Evolutionary conservation across 2,113 vertebrate species (phyloP).

Genomic region (Rhodinocichla rosea): DNA sequence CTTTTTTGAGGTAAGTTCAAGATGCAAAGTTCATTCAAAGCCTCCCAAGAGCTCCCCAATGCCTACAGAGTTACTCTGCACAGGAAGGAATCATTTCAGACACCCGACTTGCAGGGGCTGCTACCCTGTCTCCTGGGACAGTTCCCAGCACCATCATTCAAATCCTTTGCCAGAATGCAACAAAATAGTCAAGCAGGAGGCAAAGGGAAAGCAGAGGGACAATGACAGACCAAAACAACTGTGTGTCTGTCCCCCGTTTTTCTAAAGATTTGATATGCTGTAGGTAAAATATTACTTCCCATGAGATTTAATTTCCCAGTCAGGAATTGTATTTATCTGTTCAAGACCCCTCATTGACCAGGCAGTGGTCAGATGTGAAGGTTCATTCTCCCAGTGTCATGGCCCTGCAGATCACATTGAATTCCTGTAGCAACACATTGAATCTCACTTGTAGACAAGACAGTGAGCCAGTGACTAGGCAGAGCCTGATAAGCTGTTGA

Average conservation of each 20-base stretch:
- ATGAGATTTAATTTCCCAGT: not conserved
- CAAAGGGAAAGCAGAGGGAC: not conserved
- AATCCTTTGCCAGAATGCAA: not conserved
- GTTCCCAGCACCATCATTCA: not conserved
- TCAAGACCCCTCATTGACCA: not conserved
- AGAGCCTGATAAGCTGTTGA: not conserved
- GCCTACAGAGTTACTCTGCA: not conserved
- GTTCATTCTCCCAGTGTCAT: not conserved
- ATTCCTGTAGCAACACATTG: not conserved
- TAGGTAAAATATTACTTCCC: not conserved
- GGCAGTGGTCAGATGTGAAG: not conserved
- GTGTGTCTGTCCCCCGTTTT: not conserved
- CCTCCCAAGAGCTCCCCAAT: not conserved
- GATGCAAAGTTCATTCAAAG: not conserved
- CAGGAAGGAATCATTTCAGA: not conserved
- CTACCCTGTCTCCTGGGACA: not conserved
- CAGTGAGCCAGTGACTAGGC: not conserved
- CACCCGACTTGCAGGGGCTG: not conserved
- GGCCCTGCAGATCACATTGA: not conserved
- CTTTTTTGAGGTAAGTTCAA: not conserved
- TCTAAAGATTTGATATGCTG: not conserved
- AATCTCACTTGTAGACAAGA: not conserved
- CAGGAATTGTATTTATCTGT: not conserved
- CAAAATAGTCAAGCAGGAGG: not conserved
- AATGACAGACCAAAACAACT: not conserved